Evolutionary conservation across 2,113 vertebrate genomes (phyloP).

Genomic region (Amphilophus citrinellus): DNA sequence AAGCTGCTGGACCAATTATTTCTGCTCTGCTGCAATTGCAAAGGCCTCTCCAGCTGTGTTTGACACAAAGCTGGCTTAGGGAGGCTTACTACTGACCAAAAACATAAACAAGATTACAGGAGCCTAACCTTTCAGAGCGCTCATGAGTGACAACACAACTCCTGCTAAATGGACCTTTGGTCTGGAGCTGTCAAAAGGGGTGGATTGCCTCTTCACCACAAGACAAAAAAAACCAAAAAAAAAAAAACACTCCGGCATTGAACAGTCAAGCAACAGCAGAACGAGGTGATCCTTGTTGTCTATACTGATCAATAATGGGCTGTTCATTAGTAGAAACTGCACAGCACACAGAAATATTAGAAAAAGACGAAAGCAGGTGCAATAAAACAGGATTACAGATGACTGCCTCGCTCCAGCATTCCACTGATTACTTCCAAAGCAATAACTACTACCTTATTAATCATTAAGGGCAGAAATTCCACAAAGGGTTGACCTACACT

Average conservation of each 20-base stretch:
- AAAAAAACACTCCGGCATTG: neutral
- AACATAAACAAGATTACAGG: constrained; percentile 75
- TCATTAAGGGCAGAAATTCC: constrained; percentile 75
- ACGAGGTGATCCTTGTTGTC: constrained; percentile 60
- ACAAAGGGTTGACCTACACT: constrained; percentile 61
- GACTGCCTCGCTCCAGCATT: constrained; percentile 54
- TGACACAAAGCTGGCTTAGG: constrained; percentile 74
- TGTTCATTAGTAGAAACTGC: constrained; percentile 58
- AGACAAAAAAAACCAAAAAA: neutral
- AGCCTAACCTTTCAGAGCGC: constrained; percentile 59
- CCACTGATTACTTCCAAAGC: constrained; percentile 58
- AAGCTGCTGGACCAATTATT: constrained; percentile 77
- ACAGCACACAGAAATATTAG: constrained; percentile 20
- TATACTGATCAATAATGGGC: constrained; percentile 49
- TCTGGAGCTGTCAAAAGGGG: constrained; percentile 15
- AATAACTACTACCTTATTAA: constrained; percentile 74
- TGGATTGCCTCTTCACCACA: neutral
- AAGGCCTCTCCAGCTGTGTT: constrained; percentile 76
- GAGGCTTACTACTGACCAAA: constrained; percentile 67
- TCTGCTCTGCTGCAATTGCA: constrained; percentile 72
- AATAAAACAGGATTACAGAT: constrained; percentile 57
- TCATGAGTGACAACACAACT: constrained; percentile 54
- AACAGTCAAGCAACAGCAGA: constrained; percentile 23
- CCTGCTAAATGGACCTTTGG: constrained; percentile 53
- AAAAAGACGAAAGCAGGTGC: constrained; percentile 33